Percentiles rank a stretch among this genome's conserved stretches.
These are phyloP conservation scores for Elephantulus edwardii DNA, from an alignment of 2,113 vertebrate species.

Conservation along the genomic window DNA sequence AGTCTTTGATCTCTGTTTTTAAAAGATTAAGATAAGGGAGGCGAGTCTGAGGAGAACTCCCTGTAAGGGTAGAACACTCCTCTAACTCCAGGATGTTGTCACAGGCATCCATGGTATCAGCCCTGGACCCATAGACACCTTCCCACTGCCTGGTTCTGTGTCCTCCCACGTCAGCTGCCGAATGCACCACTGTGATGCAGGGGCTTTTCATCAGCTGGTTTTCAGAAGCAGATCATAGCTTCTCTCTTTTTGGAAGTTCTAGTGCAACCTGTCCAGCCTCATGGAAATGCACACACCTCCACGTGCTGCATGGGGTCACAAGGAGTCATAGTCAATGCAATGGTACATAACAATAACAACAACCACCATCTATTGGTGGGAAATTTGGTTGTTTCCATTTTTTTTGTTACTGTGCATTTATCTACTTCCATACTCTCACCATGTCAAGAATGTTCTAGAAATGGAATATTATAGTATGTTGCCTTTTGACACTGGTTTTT, in stretches of 20 bases:
- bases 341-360: no score
- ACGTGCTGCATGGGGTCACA: no score
- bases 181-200: not conserved
- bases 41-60: not conserved
- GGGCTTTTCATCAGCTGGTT: not conserved
- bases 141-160: not conserved
- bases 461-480: not conserved
- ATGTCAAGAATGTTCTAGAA: not conserved
- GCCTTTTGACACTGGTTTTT: not conserved
- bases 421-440: not conserved
- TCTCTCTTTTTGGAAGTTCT: not conserved
- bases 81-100: not conserved
- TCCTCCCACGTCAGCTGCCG: not conserved
- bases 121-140: not conserved
- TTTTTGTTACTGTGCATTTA: no score
- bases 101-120: not conserved
- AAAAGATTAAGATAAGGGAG: no score
- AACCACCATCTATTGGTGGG: no score
- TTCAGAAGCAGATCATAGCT: not conserved
- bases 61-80: not conserved
- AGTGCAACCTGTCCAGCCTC: not conserved
- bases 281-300: not conserved
- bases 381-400: no score
- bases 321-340: no score
- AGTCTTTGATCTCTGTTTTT: no score